phyloP scores from a whole-genome alignment of 2,113 vertebrate genomes.

The Cranoglanis bouderius region DNA sequence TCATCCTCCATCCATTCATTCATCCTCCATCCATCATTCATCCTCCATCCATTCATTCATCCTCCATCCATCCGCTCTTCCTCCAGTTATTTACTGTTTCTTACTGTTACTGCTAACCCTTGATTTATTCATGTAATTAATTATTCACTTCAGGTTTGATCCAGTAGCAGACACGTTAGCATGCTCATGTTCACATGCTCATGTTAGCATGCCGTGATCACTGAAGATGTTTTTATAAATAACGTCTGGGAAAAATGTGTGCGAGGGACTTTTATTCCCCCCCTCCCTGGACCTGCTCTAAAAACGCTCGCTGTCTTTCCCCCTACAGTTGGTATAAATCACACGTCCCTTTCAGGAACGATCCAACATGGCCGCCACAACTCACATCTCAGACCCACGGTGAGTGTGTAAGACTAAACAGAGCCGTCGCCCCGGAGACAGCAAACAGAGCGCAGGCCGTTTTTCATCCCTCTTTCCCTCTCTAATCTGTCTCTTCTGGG shows the following conservation, averaged over 20 bases:
- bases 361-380: slow-evolving; percentile 67
- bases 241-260: slow-evolving; percentile 8
- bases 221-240: slow-evolving; percentile 11
- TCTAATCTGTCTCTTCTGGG: slow-evolving; percentile 48
- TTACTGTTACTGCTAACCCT: not conserved
- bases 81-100: not conserved
- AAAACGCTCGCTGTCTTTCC: slow-evolving; percentile 13
- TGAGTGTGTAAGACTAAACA: slow-evolving; percentile 50
- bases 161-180: not conserved
- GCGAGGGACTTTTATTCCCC: not conserved
- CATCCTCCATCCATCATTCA: no score
- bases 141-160: not conserved
- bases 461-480: slow-evolving; percentile 35
- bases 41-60: not conserved
- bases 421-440: slow-evolving; percentile 43
- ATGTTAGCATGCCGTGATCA: not conserved
- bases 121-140: not conserved
- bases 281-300: not conserved
- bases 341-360: slow-evolving; percentile 61
- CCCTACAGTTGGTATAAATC: slow-evolving; percentile 66
- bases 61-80: not conserved
- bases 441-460: slow-evolving; percentile 37
- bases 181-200: not conserved
- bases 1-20: no score
- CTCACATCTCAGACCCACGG: slow-evolving; percentile 66